These are phyloP conservation scores for Exephanes ischioxanthus DNA, from an alignment of 2,888 invertebrate species.

Conservation along the genomic window DNA sequence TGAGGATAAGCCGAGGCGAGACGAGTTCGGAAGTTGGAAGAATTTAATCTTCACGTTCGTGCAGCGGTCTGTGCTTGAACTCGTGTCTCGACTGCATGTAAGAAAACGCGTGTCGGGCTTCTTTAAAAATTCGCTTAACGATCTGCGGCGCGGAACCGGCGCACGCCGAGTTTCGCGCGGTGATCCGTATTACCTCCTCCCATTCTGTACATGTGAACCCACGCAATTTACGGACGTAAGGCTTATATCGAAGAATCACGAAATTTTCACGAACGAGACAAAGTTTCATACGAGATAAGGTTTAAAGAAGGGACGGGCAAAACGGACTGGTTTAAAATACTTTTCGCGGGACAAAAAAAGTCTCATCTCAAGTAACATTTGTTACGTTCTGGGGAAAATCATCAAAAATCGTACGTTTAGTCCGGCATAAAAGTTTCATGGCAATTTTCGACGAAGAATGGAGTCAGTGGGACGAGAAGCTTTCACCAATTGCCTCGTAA, in stretches of 20 bases:
- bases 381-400: too few species aligned
- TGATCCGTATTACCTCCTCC: neutral
- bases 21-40: conserved; percentile 4
- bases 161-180: neutral
- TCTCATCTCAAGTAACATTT: too few species aligned
- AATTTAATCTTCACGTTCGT: conserved; percentile 43
- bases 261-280: neutral
- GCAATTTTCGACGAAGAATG: too few species aligned
- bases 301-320: too few species aligned
- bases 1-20: conserved; percentile 31
- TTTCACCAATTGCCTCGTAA: too few species aligned
- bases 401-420: too few species aligned
- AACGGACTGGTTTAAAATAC: too few species aligned
- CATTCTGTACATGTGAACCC: neutral
- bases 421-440: too few species aligned
- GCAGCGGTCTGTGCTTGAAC: conserved; percentile 2
- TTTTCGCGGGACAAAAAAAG: too few species aligned
- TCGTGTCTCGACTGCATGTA: conserved; percentile 14
- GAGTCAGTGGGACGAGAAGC: too few species aligned
- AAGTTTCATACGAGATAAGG: too few species aligned
- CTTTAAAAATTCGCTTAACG: conserved; percentile 21
- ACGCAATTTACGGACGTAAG: neutral
- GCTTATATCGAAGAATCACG: neutral
- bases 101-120: conserved; percentile 25
- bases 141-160: neutral